phyloP scores from a whole-genome alignment of 1,140 invertebrate genomes.

The Anagrus nilaparvatae region DNA sequence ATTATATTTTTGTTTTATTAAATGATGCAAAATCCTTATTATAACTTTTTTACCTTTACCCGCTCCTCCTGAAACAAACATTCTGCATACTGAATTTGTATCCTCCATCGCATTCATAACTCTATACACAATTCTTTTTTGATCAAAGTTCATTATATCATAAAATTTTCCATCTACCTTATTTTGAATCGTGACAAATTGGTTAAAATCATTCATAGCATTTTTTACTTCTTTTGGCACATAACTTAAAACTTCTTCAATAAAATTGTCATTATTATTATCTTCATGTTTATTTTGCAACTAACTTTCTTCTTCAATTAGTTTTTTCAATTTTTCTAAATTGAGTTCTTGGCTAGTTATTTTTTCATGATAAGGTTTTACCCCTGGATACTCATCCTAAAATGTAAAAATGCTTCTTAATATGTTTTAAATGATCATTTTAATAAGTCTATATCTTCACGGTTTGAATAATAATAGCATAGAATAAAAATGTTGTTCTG shows the following conservation, averaged over 20 bases:
- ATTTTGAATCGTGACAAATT: neutral
- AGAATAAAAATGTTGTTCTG: slow-evolving; percentile 17
- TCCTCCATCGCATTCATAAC: neutral
- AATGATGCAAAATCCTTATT: slow-evolving; percentile 18
- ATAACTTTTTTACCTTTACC: slow-evolving; percentile 19
- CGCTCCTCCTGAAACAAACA: slow-evolving; percentile 16
- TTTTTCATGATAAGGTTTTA: slow-evolving; percentile 21
- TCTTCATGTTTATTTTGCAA: slow-evolving; percentile 2
- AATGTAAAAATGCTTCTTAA: neutral
- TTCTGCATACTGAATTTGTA: slow-evolving; percentile 1
- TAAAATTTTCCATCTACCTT: slow-evolving; percentile 6
- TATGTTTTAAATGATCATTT: neutral
- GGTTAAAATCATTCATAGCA: slow-evolving; percentile 2
- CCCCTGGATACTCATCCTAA: slow-evolving; percentile 12
- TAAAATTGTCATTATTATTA: slow-evolving; percentile 7
- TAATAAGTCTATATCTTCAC: slow-evolving; percentile 16
- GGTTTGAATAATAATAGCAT: slow-evolving; percentile 19
- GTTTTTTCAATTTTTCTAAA: slow-evolving; percentile 16
- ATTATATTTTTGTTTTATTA: no score
- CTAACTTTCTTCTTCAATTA: slow-evolving; percentile 16
- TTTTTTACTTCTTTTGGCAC: neutral
- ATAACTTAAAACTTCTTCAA: slow-evolving; percentile 7
- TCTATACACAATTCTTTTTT: slow-evolving; percentile 1
- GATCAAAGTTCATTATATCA: slow-evolving; percentile 8
- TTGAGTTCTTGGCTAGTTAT: slow-evolving; percentile 16